Base-by-base conservation (phyloP, 2,797 vertebrate species). In the Pseudomugil tenellus region DNA sequence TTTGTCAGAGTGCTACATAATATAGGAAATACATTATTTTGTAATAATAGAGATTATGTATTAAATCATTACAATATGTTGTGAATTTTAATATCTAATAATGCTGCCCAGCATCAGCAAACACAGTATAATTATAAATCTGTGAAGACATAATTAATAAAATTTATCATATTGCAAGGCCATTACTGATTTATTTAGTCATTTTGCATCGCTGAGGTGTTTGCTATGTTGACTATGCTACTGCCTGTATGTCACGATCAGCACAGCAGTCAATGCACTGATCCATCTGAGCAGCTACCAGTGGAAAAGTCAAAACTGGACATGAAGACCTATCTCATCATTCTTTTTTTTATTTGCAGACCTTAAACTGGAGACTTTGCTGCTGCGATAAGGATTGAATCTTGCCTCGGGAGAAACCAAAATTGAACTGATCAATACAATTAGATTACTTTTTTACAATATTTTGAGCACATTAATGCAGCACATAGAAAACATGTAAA, bases 361-460 rank as follows among this genome's bases (percentile, higher is more conserved):
- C 61, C 74, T 81, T 64, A 70, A 87, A 75, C 77, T 87, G 74
- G 81, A 83, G 82, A 79, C 74, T 61, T 73, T 53, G 59, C 63
- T 56, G 67, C 81, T 63, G 72, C 82, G 69, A 76, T 62, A 54
- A 74, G 75, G 62, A 81, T 83, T 70, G 78, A 78, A 86, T 87
- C 74, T 66, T 67, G 75, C 77, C 84, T 55, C 53, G 17, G 67
- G 85, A 80, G 88, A 86, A n/a, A 68, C 37, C 28, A 3, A 60
- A 74, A 79, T 66, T 70, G 74, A 72, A 63, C 60, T 61, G 81
- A 92, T 92, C 92, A 70, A 90, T 91, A 83, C 31, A 35, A 74
- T 76, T 74, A 83, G 83, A 92, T 91, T 88, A 83, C 69, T 59
- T 88, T 56, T 84, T 70, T 82, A 39, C 63, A 46, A 70, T 34